Evolutionary conservation across 2,113 vertebrate species (phyloP), one percentile per base, ranked within the genome.

Genomic region (Ameiurus melas): DNA sequence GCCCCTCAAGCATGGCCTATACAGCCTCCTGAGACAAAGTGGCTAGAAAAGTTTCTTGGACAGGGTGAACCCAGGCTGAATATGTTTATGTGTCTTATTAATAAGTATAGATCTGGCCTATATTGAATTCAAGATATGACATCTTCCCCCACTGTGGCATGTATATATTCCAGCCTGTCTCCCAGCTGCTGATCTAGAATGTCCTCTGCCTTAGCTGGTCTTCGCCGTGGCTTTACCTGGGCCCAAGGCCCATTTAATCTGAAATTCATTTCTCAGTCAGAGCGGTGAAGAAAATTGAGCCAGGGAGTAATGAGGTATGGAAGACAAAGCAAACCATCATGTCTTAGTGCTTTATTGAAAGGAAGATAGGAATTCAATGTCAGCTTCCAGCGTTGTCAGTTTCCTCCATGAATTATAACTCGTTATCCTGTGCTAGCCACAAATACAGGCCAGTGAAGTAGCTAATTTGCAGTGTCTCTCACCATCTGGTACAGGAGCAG

Each of bases 81-180:
- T 83, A 88, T 85, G 86, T 85, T 64, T 86, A 22, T 91, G 86
- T 87, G 70, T 91, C 85, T 83, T 86, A 88, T 89, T 89, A 85
- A 89, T 88, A 86, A 84, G 77, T 83, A 84, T 47, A 80, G 43
- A 86, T 86, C 53, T 75, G 55, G 80, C 19, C 77, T 87, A 77
- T 75, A 85, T 84, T 86, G 70, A 87, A 87, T 89, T 90, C n/a
- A 58, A 80, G 71, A 88, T 77, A 79, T 62, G 27, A 75, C 68
- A 84, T 62, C 68, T 53, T 83, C 43, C 51, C 39, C 3, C 70
- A 68, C n/a, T n/a, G n/a, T 68, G 33, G 68, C 47, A 55, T 83
- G 30, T 77, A 39, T 84, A 81, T 6, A 43, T 82, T 87, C 19
- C 77, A 82, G 39, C 86, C 66, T 43, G 85, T 88, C 84, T 86